phyloP scores from a whole-genome alignment of 2,113 vertebrate genomes.

The Pluvianellus socialis region DNA sequence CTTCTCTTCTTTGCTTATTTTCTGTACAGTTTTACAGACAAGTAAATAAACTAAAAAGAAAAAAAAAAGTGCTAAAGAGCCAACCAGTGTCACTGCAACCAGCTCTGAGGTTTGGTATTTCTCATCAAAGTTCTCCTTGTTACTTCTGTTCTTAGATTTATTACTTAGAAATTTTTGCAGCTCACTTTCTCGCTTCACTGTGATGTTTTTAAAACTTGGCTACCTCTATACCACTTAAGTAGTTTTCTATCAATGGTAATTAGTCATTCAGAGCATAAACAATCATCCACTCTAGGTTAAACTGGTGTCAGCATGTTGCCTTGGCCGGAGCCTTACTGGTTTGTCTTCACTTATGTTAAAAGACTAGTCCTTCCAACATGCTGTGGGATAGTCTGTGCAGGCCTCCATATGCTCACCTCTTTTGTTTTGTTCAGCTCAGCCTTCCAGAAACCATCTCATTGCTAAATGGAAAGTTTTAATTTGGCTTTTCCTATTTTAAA shows the following conservation, averaged over 20 bases:
- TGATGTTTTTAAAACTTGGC: constrained; percentile 52
- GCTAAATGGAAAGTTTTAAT: constrained; percentile 53
- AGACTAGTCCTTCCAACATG: background rate
- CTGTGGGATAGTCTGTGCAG: background rate
- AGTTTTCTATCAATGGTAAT: background rate
- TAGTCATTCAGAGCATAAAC: constrained; percentile 17
- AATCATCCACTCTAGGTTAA: background rate
- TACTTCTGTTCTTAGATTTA: background rate
- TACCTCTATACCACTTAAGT: background rate
- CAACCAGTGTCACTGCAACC: background rate
- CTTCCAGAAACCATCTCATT: background rate
- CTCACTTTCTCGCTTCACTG: constrained; percentile 11
- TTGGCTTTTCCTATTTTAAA: constrained; percentile 52
- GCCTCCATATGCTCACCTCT: background rate
- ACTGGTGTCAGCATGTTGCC: background rate
- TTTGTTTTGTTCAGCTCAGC: background rate
- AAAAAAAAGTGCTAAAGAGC: background rate
- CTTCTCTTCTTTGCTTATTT: background rate
- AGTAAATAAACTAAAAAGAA: background rate
- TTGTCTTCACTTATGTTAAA: background rate
- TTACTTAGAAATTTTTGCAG: background rate
- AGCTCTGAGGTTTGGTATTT: background rate
- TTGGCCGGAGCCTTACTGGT: background rate
- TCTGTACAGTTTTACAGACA: background rate
- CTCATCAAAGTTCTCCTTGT: background rate